A percentile compares a stretch with the other conserved stretches of the same genome.
phyloP scores from a whole-genome alignment of 2,888 invertebrate genomes.

The Uropetala carovei region DNA sequence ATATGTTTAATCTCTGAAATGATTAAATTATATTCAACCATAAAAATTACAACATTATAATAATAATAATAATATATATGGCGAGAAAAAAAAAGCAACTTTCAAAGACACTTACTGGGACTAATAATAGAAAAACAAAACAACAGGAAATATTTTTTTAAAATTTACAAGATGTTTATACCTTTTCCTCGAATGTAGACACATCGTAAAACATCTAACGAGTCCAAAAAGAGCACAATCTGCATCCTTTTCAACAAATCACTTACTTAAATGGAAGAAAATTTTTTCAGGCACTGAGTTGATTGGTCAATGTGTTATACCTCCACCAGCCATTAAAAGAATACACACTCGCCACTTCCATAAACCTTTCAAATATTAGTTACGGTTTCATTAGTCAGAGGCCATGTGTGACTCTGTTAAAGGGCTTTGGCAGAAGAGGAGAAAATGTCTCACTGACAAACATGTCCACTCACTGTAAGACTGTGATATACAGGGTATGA shows the following conservation, averaged over 20 bases:
- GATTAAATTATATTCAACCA: neutral
- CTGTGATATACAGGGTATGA: neutral
- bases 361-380: neutral
- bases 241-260: neutral
- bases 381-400: neutral
- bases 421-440: neutral
- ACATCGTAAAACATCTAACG: neutral
- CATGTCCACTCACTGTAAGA: slow-evolving; percentile 11
- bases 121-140: slow-evolving; percentile 39
- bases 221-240: neutral
- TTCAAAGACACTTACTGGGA: slow-evolving; percentile 8
- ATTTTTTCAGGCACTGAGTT: slow-evolving; percentile 63
- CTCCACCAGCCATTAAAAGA: slow-evolving; percentile 38
- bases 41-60: neutral
- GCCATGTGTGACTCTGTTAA: slow-evolving; percentile 1
- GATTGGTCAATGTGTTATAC: slow-evolving; percentile 54
- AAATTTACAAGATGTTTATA: slow-evolving; percentile 21
- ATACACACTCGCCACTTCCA: slow-evolving; percentile 17
- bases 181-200: neutral
- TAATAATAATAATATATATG: neutral
- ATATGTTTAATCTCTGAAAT: neutral
- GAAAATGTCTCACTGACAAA: neutral
- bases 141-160: slow-evolving; percentile 32
- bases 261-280: slow-evolving; percentile 57
- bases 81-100: neutral